Percentiles rank a stretch among this genome's conserved stretches.
Evolutionary conservation across 2,888 invertebrate genomes (phyloP).

Genomic region (Drosophila peninsularis): DNA sequence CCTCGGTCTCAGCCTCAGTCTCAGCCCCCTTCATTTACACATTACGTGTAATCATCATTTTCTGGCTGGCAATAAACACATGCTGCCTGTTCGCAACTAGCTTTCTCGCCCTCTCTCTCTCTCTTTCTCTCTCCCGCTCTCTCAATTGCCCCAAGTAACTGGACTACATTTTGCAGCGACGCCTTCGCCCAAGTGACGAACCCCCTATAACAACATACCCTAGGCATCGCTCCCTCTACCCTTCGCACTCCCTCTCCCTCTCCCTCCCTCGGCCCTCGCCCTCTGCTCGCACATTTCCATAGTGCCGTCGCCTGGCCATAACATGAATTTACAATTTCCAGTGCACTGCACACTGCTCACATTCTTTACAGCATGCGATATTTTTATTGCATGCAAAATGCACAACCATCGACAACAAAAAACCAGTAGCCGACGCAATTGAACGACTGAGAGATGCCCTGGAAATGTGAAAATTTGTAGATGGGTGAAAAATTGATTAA

Average conservation of each 20-base stretch:
- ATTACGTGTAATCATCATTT: conserved; percentile 78
- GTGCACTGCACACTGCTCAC: conserved; percentile 60
- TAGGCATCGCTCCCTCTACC: background rate
- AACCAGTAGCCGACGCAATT: background rate
- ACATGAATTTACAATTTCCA: conserved; percentile 77
- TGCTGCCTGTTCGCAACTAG: conserved; percentile 62
- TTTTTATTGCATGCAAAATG: conserved; percentile 75
- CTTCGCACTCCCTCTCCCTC: background rate
- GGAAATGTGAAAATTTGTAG: background rate
- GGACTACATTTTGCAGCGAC: conserved; percentile 36
- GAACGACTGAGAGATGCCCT: conserved; percentile 24
- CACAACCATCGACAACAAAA: conserved; percentile 37
- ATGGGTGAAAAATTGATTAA: background rate
- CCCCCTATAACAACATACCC: background rate
- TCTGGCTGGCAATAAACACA: conserved; percentile 78
- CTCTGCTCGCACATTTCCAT: conserved; percentile 38
- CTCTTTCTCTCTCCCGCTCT: background rate
- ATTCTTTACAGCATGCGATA: conserved; percentile 72
- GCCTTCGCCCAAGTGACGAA: conserved; percentile 26
- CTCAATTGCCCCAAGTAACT: conserved; percentile 9
- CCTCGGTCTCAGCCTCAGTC: too few species aligned
- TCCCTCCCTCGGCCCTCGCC: background rate
- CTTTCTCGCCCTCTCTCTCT: background rate
- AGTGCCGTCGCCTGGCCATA: conserved; percentile 49
- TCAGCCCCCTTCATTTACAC: conserved; percentile 53